A percentile compares a stretch with the other conserved stretches of the same genome.
Conservation (phyloP, 2,113 vertebrate genomes). For the Erythrocercus mccallii region DNA sequence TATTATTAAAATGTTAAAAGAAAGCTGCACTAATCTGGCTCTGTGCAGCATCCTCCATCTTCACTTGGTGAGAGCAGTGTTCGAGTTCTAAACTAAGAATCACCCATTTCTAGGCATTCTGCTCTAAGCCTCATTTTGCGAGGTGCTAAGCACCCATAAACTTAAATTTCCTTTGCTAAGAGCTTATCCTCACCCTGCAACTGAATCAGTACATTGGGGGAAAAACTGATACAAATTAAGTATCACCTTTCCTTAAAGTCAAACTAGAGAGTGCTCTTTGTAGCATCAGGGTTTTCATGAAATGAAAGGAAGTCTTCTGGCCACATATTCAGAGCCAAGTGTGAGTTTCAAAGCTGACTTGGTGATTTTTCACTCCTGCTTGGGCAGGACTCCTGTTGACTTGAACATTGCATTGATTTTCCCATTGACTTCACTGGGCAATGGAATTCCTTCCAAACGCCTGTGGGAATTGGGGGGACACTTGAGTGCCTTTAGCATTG, state of each 20-base stretch:
- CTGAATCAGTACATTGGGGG: background rate
- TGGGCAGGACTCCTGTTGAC: background rate
- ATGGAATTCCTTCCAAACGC: background rate
- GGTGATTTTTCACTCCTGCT: background rate
- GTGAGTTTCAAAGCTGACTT: background rate
- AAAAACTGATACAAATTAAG: background rate
- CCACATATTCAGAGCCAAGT: background rate
- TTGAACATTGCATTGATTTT: background rate
- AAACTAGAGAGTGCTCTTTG: background rate
- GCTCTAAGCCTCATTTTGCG: background rate
- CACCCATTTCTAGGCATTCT: background rate
- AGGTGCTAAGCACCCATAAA: background rate
- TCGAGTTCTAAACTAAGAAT: slow-evolving; percentile 18
- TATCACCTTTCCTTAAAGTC: background rate
- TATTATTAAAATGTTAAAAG: slow-evolving; percentile 1
- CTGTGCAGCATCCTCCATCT: background rate
- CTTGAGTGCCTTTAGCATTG: background rate
- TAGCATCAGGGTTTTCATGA: background rate
- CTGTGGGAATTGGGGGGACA: background rate
- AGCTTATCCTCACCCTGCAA: background rate
- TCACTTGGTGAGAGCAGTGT: background rate
- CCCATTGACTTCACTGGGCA: background rate
- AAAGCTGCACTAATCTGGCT: background rate
- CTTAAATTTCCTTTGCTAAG: background rate
- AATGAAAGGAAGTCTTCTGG: background rate